Evolutionary conservation across 2,113 vertebrate species (phyloP).

Genomic region (Saimiri boliviensis): DNA sequence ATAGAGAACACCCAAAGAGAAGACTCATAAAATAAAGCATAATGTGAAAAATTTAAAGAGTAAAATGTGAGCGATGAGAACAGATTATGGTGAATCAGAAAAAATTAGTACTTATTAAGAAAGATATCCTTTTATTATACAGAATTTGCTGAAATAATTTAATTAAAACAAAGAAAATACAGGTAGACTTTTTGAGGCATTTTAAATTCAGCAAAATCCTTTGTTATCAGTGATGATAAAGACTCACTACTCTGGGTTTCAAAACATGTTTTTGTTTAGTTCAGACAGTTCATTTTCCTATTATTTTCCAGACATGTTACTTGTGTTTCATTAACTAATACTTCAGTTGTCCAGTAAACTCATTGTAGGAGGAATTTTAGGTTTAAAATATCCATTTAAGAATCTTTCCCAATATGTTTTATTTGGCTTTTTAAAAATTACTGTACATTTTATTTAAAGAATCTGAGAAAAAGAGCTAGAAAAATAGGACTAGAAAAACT

Average conservation of each 20-base stretch:
- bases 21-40: conserved; percentile 27
- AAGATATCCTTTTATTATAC: neutral
- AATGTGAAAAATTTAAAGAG: conserved; percentile 25
- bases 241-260: neutral
- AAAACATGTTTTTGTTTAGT: neutral
- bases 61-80: neutral
- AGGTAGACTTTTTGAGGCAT: neutral
- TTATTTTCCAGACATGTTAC: neutral
- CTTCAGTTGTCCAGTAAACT: neutral
- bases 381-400: neutral
- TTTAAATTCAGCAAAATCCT: conserved; percentile 5
- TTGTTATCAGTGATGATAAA: neutral
- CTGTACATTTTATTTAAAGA: neutral
- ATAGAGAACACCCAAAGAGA: neutral
- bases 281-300: neutral
- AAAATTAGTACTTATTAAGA: neutral
- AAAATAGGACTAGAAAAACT: neutral
- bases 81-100: neutral
- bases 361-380: neutral
- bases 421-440: neutral
- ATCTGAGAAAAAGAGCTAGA: neutral
- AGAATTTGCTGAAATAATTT: neutral
- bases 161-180: neutral
- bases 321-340: neutral
- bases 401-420: neutral